These are phyloP conservation scores for Aleadryas rufinucha DNA, from an alignment of 2,113 vertebrate genomes.

Conservation along the genomic window DNA sequence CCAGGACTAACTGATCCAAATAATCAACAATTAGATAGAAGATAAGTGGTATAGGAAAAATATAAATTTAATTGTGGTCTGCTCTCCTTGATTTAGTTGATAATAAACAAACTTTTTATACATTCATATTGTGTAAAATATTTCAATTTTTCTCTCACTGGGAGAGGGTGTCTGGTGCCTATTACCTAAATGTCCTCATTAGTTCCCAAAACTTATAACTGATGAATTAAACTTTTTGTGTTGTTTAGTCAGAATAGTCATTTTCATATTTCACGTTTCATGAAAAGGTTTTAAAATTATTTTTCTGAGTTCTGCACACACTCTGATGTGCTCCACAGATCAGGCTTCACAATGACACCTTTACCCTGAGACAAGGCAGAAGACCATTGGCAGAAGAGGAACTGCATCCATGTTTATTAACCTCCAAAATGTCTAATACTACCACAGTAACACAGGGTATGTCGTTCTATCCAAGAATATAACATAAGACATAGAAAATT, in stretches of 20 bases:
- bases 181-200: neutral
- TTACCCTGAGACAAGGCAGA: neutral
- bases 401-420: neutral
- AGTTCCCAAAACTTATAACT: neutral
- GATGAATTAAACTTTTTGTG: neutral
- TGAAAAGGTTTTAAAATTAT: neutral
- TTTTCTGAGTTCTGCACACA: neutral
- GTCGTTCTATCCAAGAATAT: neutral
- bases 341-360: neutral
- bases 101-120: neutral
- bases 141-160: neutral
- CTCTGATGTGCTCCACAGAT: neutral
- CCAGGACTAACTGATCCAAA: slow-evolving; percentile 7
- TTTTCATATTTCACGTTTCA: neutral
- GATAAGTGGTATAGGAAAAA: neutral
- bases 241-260: neutral
- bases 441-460: neutral
- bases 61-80: neutral
- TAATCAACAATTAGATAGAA: neutral
- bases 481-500: neutral
- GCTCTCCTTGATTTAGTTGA: neutral
- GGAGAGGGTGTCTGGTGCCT: neutral
- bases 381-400: neutral
- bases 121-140: neutral
- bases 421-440: neutral